Conservation (phyloP, 2,113 vertebrate species). For the Anguilla rostrata region DNA sequence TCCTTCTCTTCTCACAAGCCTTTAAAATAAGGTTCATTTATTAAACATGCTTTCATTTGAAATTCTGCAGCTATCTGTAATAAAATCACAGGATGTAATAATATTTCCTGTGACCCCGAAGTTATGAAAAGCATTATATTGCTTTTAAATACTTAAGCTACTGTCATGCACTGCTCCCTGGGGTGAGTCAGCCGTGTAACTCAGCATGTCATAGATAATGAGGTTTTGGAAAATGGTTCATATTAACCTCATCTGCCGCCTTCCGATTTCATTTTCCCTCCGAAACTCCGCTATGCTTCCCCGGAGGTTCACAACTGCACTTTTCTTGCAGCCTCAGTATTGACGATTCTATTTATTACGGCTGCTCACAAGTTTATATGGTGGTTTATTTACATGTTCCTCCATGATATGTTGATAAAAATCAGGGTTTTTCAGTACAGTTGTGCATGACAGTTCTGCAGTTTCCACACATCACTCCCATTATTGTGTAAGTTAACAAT, state of each 20-base stretch:
- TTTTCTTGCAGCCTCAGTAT: neutral
- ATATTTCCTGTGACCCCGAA: constrained; percentile 1
- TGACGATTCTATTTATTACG: neutral
- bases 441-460: too few relatives aligned
- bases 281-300: neutral
- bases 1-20: neutral
- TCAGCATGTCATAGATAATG: neutral
- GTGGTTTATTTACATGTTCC: neutral
- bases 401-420: neutral
- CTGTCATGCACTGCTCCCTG: neutral
- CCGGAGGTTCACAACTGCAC: neutral
- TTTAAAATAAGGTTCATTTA: neutral
- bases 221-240: neutral
- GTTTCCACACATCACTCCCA: too few relatives aligned
- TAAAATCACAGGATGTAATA: constrained; percentile 5
- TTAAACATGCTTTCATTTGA: constrained; percentile 11
- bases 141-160: neutral
- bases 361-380: neutral
- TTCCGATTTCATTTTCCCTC: neutral
- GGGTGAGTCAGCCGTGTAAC: neutral
- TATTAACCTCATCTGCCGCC: neutral
- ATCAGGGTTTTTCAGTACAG: neutral
- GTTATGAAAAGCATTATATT: neutral
- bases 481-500: too few relatives aligned
- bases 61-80: constrained; percentile 7